Evolutionary conservation across 2,797 vertebrate genomes (phyloP).

Genomic region (Streptopelia turtur): DNA sequence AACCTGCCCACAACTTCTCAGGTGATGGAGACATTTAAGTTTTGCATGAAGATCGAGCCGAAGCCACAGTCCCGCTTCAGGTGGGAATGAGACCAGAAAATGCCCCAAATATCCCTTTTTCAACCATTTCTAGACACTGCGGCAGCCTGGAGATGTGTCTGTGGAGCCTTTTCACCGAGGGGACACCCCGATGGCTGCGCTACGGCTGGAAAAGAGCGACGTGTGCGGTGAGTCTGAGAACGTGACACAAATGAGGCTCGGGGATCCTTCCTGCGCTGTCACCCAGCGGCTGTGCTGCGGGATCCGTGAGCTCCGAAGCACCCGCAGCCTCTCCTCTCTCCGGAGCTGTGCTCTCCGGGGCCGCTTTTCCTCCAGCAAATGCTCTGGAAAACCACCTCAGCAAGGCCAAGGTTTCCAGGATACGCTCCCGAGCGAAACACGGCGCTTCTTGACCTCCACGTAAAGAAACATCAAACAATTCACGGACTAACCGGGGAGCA

Average conservation of each 20-base stretch:
- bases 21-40: not conserved
- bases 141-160: not conserved
- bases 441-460: rapidly evolving
- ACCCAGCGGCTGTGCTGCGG: rapidly evolving
- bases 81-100: not conserved
- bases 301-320: not conserved
- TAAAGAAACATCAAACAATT: not conserved
- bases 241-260: not conserved
- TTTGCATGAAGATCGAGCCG: not conserved
- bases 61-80: not conserved
- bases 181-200: rapidly evolving
- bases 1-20: not conserved
- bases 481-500: not conserved
- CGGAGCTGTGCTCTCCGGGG: not conserved
- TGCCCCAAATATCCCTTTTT: not conserved
- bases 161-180: not conserved
- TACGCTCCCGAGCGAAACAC: rapidly evolving
- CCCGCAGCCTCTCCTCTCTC: not conserved
- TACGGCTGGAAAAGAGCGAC: not conserved
- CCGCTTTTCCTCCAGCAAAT: not conserved
- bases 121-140: not conserved
- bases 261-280: not conserved
- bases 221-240: not conserved
- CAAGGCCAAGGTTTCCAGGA: not conserved
- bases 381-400: not conserved